Evolutionary conservation across 2,797 vertebrate genomes (phyloP), one percentile per base, ranked within the genome.

Genomic region (Mormyrus hasselquistii): DNA sequence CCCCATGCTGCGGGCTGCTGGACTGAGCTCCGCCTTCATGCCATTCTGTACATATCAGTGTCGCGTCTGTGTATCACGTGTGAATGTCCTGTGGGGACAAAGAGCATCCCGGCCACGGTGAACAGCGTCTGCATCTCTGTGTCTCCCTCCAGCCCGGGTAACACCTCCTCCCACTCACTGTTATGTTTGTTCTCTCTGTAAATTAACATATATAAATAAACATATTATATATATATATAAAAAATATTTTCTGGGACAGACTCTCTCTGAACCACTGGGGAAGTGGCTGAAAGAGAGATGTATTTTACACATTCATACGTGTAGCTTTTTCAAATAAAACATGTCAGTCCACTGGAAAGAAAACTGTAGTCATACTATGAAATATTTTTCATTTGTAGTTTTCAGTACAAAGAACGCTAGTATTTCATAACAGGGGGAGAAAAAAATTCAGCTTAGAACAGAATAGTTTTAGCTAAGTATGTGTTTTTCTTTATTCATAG

Each of bases 11-110:
- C 16, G 25, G 86, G 86, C 86, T 59, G 86, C 53, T 41, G 34
- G 16, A 38, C 86, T 38, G 49, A 49, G 65, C 53, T 88, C 41
- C 34, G 22, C 88, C 49, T 41, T 25, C 22, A 4, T 5, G 83
- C 52, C 29, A 55, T 86, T 86, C 69, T 62, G 79, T 89, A 85
- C 82, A 82, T 59, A 89, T 89, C 34, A 82, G 55, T 62, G 47
- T 69, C 4, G 49, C 22, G 38, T 88, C 53, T 83, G 22, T 38
- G 53, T 86, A 8, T 62, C 55, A 34, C 86, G 38, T 84, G 65
- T 87, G 79, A 49, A 83, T 19, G 44, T 44, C 65, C 19, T n/a
- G 85, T 44, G 69, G 83, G 65, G 52, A 76, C n/a, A 41, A n/a
- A 62, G 88, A 50, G 57, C 49, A 55, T 79, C 50, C 84, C 14